phyloP scores from a whole-genome alignment of 2,888 invertebrate genomes.

The Drosophila anceps region DNA sequence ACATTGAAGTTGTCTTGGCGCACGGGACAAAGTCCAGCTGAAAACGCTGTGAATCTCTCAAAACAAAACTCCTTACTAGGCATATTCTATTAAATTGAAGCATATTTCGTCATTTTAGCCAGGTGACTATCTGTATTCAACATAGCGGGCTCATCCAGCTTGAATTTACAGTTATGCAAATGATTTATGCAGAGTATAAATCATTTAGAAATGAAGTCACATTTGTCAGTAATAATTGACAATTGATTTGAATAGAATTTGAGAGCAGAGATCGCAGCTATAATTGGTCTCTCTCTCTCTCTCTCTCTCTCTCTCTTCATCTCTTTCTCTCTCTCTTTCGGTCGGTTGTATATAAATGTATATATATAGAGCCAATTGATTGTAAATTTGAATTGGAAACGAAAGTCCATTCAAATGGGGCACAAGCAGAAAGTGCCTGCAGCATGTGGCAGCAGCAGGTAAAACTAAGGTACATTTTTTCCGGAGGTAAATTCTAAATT shows the following conservation, averaged over 20 bases:
- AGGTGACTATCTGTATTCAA: too few relatives aligned
- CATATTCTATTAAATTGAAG: neutral
- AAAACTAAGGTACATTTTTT: neutral
- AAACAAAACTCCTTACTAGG: neutral
- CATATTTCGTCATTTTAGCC: neutral
- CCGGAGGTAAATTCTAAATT: constrained; percentile 44
- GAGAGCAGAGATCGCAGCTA: neutral
- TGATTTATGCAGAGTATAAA: constrained; percentile 45
- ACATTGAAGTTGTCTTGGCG: too few relatives aligned
- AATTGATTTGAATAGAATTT: constrained; percentile 62
- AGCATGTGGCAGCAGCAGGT: constrained; percentile 29
- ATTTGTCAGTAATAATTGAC: constrained; percentile 76
- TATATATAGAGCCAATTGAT: constrained; percentile 42
- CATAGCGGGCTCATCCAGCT: neutral
- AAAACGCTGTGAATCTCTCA: neutral
- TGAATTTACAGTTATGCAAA: constrained; percentile 11
- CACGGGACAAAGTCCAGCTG: too few relatives aligned
- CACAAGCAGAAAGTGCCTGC: constrained; percentile 31
- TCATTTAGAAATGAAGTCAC: constrained; percentile 19
- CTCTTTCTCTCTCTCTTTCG: neutral
- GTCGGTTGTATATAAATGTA: neutral
- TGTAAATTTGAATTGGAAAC: constrained; percentile 49
- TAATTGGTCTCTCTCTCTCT: constrained; percentile 37
- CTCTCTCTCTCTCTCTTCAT: neutral
- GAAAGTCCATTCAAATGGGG: constrained; percentile 16